Conservation (phyloP, 2,797 vertebrate genomes). For the Loris lydekkerianus region DNA sequence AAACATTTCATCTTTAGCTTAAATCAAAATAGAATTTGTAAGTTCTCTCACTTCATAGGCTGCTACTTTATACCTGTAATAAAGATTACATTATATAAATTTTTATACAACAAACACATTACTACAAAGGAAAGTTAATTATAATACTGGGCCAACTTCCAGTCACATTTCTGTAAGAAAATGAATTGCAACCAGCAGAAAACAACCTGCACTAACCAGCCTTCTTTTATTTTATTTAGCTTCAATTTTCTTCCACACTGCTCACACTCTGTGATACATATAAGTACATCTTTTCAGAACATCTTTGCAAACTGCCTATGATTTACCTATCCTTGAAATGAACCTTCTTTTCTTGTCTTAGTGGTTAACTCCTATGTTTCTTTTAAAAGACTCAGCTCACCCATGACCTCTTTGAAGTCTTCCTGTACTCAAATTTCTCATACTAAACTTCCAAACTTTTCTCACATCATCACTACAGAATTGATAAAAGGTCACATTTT, state of each 20-base stretch:
- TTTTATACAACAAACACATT: conserved; percentile 36
- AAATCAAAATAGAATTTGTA: conserved; percentile 56
- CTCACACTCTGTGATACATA: not conserved
- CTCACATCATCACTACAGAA: not conserved
- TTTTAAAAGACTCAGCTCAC: not conserved
- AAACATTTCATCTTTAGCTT: conserved; percentile 28
- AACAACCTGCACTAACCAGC: not conserved
- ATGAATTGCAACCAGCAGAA: not conserved
- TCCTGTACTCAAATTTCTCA: not conserved
- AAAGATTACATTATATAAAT: not conserved
- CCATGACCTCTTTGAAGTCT: not conserved
- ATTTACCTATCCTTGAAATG: not conserved
- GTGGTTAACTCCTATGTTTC: not conserved
- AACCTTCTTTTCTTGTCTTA: not conserved
- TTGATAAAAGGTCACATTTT: not conserved
- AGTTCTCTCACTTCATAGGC: not conserved
- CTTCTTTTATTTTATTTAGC: not conserved
- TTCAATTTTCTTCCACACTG: not conserved
- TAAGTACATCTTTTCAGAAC: not conserved
- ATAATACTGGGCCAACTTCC: not conserved
- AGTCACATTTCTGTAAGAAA: conserved; percentile 38
- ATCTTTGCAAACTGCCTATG: not conserved
- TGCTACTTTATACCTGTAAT: not conserved
- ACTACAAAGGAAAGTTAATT: conserved; percentile 27
- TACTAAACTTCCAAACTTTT: not conserved